Base-by-base conservation (phyloP, 2,113 vertebrate genomes). In the Clarias batrachus region DNA sequence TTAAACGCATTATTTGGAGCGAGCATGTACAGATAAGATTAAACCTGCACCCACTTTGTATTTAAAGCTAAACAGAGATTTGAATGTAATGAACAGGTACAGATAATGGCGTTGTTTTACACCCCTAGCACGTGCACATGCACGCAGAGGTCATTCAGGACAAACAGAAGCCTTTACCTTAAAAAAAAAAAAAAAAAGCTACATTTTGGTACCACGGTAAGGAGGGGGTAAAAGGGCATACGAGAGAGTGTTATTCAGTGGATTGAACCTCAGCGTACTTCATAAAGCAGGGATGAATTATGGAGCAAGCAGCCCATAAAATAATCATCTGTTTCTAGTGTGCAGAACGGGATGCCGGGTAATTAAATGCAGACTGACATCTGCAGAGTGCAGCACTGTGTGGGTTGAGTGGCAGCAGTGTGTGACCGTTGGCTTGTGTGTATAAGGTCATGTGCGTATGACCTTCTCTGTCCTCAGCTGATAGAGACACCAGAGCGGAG, bases 311-410 rank as follows among this genome's bases (percentile, higher is more conserved):
- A 11, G 82, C 71, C 87, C 63, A 90, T 90, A 59, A 90, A 90
- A 88, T 82, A 87, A 88, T 88, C 54, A 87, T 85, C 84, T 70
- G 82, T 87, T 83, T 68, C 79, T 65, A 57, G 85, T 74, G 68
- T 30, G 63, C 78, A 71, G 54, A 21, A 62, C 3, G 21, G 59
- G 30, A 87, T 54, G 19, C 19, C 56, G 59, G 70, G 68, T 82
- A 82, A 87, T 87, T 87, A 77, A 77, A 83, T 27, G 8, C 25
- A 83, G 30, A 77, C 81, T 78, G 71, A 68, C 66, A 86, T 33
- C 10, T 62, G 57, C 57, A 74, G 30, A 23, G 63, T 7, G 79
- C 66, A 73, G 57, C 30, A 80, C 37, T 62, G n/a, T 27, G 48
- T 54, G 48, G 8, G 48, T 30, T n/a, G 33, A 81, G 79, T 41